Evolutionary conservation across 2,888 invertebrate species (phyloP), one percentile per base, ranked within the genome.

Genomic region (Andrena hattorfiana): DNA sequence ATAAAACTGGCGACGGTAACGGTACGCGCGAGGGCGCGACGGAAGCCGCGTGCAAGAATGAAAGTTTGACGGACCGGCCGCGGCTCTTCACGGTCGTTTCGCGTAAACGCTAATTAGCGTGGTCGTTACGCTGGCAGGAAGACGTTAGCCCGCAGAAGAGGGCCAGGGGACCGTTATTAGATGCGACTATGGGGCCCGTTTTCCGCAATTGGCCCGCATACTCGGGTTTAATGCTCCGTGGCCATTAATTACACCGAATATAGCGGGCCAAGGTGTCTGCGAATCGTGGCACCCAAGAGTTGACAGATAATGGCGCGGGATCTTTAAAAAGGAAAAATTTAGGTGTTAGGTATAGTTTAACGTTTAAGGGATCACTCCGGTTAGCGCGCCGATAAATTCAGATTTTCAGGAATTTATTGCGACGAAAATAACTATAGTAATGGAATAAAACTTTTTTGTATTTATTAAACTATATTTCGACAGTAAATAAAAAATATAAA

Each of bases 41-140:
- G 66, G 71, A 81, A 81, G 76, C 78, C 68, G 64, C 56, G 54
- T 70, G 69, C 74, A 79, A 84, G 78, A 86, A 78, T 72, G 77
- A 77, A 63, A 63, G 35, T 56, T 54, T 35, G 28, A 28, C 2
- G 51, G 16, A 68, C 60, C 28, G 71, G 59, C 48, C 51, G 54
- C 54, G 64, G 54, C 69, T 69, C 66, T 74, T 84, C 77, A 81
- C 77, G 81, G 77, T 84, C 77, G 72, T 32, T 64, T 75, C 79
- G 60, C 71, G 73, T 64, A 85, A 85, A 83, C 85, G 81, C 67
- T 89, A 85, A 88, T 88, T 85, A 88, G 83, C 83, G 63, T 76
- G 76, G 78, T 85, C 81, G 83, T 87, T 85, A 72, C 75, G 73
- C 64, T 10, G 42, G 35, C 67, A 30, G 68, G 56, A 63, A 78